Evolutionary conservation across 2,113 vertebrate species (phyloP), one percentile per base, ranked within the genome.

Genomic region (Myotis brandtii): DNA sequence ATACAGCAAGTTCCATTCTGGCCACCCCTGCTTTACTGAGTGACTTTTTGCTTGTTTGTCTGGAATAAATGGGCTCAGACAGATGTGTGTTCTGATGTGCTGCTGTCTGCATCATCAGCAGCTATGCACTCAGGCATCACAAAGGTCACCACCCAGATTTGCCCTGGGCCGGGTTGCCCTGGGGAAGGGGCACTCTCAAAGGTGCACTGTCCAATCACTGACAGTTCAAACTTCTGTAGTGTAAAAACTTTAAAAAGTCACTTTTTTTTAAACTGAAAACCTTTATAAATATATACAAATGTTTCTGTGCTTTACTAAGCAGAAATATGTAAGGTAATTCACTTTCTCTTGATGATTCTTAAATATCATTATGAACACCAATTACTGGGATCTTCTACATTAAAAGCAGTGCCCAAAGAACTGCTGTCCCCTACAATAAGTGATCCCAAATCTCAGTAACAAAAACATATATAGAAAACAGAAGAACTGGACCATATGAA

Each of bases 321-420:
- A 93, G 69, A 59, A 50, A 46, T 13, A 64, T 1, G 2, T 1
- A 48, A 18, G 0, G 4, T 23, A 27, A n/a, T 48, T 82, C 8
- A 52, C 32, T 67, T 91, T 80, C 40, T 43, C 6, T 7, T 30
- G 20, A 43, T 32, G 86, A 48, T 20, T 54, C 46, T 27, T 62
- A 17, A 40, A 48, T 48, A 21, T 64, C 50, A 59, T 66, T 14
- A 4, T 25, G 37, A 43, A 30, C 9, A 69, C 64, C 56, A 21
- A 1, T 6, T 69, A 18, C 9, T 1, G 4, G 4, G 20, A 34
- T n/a, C 1, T 50, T 37, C 27, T 37, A 2, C 13, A 9, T 25
- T 37, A 43, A 11, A 23, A 66, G 27, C 23, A 32, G 13, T 18
- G 34, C 18, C 64, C 34, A 7, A 21, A 18, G 69, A 52, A 64